A percentile compares a stretch with the other conserved stretches of the same genome.
Evolutionary conservation across 2,888 invertebrate genomes (phyloP).

Genomic region (Callosobruchus maculatus): DNA sequence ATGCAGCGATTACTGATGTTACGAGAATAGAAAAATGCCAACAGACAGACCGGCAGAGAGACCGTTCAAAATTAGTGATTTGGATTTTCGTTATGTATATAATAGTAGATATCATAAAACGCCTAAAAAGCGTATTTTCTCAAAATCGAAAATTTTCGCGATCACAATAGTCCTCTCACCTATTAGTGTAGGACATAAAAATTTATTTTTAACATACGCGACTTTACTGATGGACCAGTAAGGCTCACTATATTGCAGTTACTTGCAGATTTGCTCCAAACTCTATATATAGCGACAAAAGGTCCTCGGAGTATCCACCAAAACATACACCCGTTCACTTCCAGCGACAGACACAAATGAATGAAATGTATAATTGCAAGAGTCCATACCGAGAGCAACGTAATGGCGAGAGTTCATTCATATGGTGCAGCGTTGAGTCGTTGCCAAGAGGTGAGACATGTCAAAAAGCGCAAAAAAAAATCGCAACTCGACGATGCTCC

Average conservation of each 20-base stretch:
- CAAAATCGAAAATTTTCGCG: too few relatives aligned
- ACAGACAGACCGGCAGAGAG: too few relatives aligned
- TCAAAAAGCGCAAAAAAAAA: conserved; percentile 16
- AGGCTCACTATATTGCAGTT: not conserved
- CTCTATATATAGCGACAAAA: not conserved
- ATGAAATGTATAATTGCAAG: not conserved
- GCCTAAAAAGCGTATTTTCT: too few relatives aligned
- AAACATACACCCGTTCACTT: not conserved
- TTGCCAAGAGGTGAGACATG: conserved; percentile 32
- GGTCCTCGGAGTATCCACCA: not conserved
- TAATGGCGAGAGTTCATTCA: conserved; percentile 37
- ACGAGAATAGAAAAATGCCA: too few relatives aligned
- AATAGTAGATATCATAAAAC: too few relatives aligned
- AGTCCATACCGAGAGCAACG: conserved; percentile 3
- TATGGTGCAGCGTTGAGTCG: conserved; percentile 33
- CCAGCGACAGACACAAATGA: not conserved
- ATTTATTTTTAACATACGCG: too few relatives aligned
- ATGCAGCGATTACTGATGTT: too few relatives aligned
- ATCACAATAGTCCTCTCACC: too few relatives aligned
- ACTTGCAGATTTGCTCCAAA: not conserved
- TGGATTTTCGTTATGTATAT: too few relatives aligned
- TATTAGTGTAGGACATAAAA: too few relatives aligned
- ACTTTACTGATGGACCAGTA: too few relatives aligned
- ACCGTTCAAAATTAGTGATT: too few relatives aligned
- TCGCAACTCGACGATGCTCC: conserved; percentile 20